A percentile compares a stretch with the other conserved stretches of the same genome.
These are phyloP conservation scores for Homarus americanus DNA, from an alignment of 1,140 invertebrate genomes.

Conservation along the genomic window DNA sequence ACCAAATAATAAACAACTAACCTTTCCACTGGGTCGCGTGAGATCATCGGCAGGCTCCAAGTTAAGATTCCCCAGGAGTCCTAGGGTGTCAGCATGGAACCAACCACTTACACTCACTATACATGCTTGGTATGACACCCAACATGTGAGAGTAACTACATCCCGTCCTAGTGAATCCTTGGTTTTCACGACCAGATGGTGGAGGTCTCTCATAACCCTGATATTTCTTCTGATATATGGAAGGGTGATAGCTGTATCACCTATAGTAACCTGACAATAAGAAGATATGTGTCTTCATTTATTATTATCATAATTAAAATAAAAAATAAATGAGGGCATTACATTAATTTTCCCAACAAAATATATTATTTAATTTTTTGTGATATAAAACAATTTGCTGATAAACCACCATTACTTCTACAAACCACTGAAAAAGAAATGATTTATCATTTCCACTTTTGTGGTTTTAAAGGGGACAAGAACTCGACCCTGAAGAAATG, in stretches of 20 bases:
- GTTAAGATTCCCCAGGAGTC: conserved; percentile 42
- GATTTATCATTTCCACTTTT: too few species aligned
- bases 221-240: conserved; percentile 27
- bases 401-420: too few species aligned
- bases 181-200: conserved; percentile 1
- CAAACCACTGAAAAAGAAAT: too few species aligned
- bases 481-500: too few species aligned
- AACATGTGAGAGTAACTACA: conserved; percentile 16
- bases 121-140: conserved; percentile 26
- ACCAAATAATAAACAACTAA: not conserved
- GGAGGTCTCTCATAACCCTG: conserved; percentile 10
- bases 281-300: too few species aligned
- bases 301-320: too few species aligned
- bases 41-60: conserved; percentile 39
- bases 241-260: not conserved
- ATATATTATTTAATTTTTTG: too few species aligned
- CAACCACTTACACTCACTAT: conserved; percentile 42
- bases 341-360: too few species aligned
- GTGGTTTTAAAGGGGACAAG: too few species aligned
- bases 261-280: conserved; percentile 27
- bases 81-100: conserved; percentile 48
- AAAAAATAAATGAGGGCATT: too few species aligned
- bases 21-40: conserved; percentile 49
- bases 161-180: not conserved
- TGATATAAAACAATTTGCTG: too few species aligned